Conservation (phyloP, 2,888 invertebrate genomes). For the Hemaris fuciformis region DNA sequence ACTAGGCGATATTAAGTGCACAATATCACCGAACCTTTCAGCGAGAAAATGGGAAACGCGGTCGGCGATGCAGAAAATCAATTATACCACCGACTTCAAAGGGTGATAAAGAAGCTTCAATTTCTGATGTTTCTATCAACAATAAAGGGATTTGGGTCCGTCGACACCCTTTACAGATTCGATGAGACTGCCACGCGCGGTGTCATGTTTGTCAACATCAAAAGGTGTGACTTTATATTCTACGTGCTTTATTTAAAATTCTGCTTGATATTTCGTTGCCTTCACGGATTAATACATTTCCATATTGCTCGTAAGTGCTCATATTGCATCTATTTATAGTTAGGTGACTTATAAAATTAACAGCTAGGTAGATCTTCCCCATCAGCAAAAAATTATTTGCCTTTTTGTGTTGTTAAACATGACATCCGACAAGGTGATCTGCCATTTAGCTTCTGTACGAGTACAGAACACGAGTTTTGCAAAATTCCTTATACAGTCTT, state of each 20-base stretch:
- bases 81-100: slow-evolving; percentile 58
- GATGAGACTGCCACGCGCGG: background rate
- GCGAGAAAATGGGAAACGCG: slow-evolving; percentile 50
- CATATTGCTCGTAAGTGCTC: background rate
- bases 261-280: background rate
- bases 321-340: background rate
- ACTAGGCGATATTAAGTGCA: background rate
- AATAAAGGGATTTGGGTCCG: slow-evolving; percentile 9
- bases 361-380: too few relatives aligned
- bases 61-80: slow-evolving; percentile 59
- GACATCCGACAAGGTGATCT: too few relatives aligned
- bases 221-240: background rate
- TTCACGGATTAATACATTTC: background rate
- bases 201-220: slow-evolving; percentile 10
- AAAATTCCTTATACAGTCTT: too few relatives aligned
- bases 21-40: slow-evolving; percentile 1
- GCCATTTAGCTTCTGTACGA: too few relatives aligned
- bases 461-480: too few relatives aligned
- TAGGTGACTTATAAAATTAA: too few relatives aligned
- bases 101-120: slow-evolving; percentile 45
- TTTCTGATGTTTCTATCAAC: slow-evolving; percentile 52
- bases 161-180: slow-evolving; percentile 6
- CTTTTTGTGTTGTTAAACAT: too few relatives aligned
- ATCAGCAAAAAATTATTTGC: too few relatives aligned
- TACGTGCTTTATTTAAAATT: background rate